A percentile compares a stretch with the other conserved stretches of the same genome.
These are phyloP conservation scores for Campaea margaritaria DNA, from an alignment of 2,888 invertebrate genomes.

Conservation along the genomic window DNA sequence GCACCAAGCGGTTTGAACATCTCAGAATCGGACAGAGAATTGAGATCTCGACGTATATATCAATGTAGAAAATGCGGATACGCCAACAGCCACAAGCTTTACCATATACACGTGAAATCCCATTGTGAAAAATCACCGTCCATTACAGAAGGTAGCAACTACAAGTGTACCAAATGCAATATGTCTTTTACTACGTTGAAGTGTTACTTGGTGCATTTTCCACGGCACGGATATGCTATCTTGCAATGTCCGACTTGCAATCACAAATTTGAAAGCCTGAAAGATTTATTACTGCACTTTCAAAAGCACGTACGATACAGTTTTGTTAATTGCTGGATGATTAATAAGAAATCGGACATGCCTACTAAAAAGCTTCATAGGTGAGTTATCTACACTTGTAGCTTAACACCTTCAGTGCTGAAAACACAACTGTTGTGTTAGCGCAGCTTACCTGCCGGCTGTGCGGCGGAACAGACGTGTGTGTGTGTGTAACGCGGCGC, in stretches of 20 bases:
- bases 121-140: constrained; percentile 1
- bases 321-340: constrained; percentile 31
- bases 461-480: too few species aligned
- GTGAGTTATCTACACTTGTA: constrained; percentile 27
- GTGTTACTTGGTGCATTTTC: constrained; percentile 51
- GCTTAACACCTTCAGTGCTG: too few species aligned
- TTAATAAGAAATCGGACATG: constrained; percentile 5
- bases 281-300: constrained; percentile 39
- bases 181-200: constrained; percentile 21
- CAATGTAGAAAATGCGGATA: constrained; percentile 35
- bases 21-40: too few species aligned
- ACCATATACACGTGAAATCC: constrained; percentile 6
- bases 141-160: not conserved
- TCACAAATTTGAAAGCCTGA: rapidly evolving
- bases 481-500: too few species aligned
- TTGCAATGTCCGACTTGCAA: constrained; percentile 52
- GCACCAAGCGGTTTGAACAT: too few species aligned
- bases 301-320: constrained; percentile 41
- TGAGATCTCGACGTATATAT: too few species aligned
- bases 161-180: constrained; percentile 47
- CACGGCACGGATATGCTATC: constrained; percentile 31
- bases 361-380: constrained; percentile 16
- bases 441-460: too few species aligned
- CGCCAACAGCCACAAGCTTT: constrained; percentile 23
- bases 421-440: too few species aligned